These are phyloP conservation scores for Sus cebifrons DNA, from an alignment of 2,797 vertebrate species.

Conservation along the genomic window DNA sequence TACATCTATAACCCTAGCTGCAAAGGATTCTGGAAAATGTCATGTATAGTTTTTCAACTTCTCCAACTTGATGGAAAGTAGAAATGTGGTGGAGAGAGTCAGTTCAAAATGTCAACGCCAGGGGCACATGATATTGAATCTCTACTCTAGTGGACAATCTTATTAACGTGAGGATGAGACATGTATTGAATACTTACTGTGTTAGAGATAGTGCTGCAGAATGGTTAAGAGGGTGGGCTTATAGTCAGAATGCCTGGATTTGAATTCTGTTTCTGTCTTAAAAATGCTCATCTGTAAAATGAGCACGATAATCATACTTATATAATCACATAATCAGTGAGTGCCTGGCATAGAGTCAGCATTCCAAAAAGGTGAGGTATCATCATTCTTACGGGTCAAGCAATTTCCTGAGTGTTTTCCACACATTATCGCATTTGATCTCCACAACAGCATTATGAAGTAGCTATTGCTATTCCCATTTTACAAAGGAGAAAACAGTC, in stretches of 20 bases:
- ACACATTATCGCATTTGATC: background rate
- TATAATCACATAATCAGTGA: background rate
- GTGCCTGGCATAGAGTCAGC: background rate
- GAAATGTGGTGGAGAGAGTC: background rate
- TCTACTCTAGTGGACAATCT: background rate
- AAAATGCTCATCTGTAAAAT: background rate
- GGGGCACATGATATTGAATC: background rate
- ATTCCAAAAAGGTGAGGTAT: background rate
- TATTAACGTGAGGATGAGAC: background rate
- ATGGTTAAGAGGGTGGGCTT: background rate
- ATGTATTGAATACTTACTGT: background rate
- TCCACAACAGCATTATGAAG: background rate
- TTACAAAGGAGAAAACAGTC: slow-evolving; percentile 4
- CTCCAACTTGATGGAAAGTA: background rate
- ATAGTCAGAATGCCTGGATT: background rate
- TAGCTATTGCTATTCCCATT: background rate
- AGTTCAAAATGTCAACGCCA: background rate
- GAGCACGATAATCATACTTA: background rate
- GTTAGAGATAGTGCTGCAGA: background rate
- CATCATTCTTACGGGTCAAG: background rate
- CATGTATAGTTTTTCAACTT: background rate
- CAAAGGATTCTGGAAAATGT: background rate
- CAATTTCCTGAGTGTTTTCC: background rate
- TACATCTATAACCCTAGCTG: background rate
- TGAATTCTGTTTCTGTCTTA: slow-evolving; percentile 40